Base-by-base conservation (phyloP, 2,797 vertebrate genomes). In the Paedocypris micromegethes region DNA sequence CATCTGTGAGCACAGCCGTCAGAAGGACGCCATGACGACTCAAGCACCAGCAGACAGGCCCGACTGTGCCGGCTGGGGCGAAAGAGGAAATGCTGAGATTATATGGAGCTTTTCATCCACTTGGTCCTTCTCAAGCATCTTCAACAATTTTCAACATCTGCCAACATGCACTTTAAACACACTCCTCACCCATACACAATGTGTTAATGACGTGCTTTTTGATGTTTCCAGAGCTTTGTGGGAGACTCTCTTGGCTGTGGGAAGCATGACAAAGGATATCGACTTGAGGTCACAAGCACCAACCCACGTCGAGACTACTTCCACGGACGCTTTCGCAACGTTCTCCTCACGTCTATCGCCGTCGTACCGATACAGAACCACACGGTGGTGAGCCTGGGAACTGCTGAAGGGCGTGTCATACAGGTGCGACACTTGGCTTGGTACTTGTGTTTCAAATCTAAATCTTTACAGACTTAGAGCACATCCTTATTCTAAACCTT, bases 221-320 rank as follows among this genome's bases (percentile, higher is more conserved):
- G 23, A 23, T 76, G 73, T 68, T 48, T 68, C 68, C 88, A 98
- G 96, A 94, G 82, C 60, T 93, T 92, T 38, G 87, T 90, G 23
- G 92, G 92, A 64, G 94, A 94, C 71, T 84, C 87, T 7, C 88
- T 87, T 0, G 86, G 84, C 79, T 97, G 95, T 69, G 93, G 91
- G 80, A 90, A 83, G 0, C 93, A 91, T 23, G 93, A 89, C 73
- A 92, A 93, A 74, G 88, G 92, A 58, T 95, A 95, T 79, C 91
- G 91, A 9, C 87, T 98, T 8, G 92, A 99, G 86, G 92, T 96
- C 76, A 93, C 92, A 0, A 93, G 90, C 72, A 89, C 92, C 66
- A 84, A 95, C 73, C 90, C 90, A n/a, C 88, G 96, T 2, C 82
- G 97, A 66, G 96, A 97, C 86, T 92, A 93, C 83, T 98, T 94